Percentiles rank a stretch among this genome's conserved stretches.
phyloP scores from a whole-genome alignment of 2,797 vertebrate species.

The Pipistrellus pygmaeus region DNA sequence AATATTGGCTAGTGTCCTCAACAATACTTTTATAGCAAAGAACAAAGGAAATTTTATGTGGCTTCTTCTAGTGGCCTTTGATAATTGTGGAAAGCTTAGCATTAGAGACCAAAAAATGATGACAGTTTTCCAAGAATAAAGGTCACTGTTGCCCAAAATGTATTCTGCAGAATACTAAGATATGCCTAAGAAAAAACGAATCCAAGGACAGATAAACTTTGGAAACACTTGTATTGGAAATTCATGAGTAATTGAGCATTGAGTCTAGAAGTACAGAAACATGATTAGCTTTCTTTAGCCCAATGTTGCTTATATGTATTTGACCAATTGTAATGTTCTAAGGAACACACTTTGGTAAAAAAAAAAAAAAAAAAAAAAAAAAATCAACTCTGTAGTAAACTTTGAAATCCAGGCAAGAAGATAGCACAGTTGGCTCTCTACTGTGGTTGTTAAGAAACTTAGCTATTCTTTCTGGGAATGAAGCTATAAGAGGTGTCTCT shows the following conservation, averaged over 20 bases:
- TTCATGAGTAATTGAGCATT: background rate
- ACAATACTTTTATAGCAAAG: conserved; percentile 42
- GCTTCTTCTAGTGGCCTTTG: conserved; percentile 26
- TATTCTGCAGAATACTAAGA: conserved; percentile 25
- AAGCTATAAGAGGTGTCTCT: background rate
- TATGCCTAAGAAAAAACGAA: background rate
- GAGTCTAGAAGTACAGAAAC: conserved; percentile 16
- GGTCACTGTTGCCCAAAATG: conserved; percentile 26
- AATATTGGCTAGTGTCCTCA: conserved; percentile 3
- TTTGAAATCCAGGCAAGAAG: conserved; percentile 8
- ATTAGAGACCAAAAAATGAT: conserved; percentile 16
- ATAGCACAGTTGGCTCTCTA: background rate
- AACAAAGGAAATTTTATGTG: background rate
- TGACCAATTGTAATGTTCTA: background rate
- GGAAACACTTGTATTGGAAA: background rate
- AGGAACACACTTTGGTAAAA: background rate
- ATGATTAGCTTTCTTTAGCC: background rate
- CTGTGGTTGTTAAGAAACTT: background rate
- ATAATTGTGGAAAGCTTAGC: conserved; percentile 27
- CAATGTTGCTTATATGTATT: background rate
- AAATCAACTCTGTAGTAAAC: background rate
- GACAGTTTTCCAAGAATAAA: conserved; percentile 36
- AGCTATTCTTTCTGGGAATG: background rate
- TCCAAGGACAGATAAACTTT: conserved; percentile 3
- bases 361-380: conserved; percentile 30